phyloP scores from a whole-genome alignment of 2,888 invertebrate genomes.

The Drosophila hamatofila region DNA sequence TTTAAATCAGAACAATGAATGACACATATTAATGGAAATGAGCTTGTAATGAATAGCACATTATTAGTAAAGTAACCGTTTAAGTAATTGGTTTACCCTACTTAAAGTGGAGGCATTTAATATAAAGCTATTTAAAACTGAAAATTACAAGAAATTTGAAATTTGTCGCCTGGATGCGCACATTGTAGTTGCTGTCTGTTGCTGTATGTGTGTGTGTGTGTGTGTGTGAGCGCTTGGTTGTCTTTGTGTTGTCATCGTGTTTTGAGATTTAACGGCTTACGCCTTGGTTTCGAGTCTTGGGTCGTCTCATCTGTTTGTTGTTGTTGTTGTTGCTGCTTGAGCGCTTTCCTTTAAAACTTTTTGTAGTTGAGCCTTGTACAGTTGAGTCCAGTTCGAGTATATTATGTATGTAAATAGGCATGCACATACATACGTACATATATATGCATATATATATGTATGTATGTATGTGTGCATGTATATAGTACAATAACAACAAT shows the following conservation, averaged over 20 bases:
- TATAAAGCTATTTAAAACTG: not conserved
- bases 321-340: constrained; percentile 17
- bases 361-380: constrained; percentile 63
- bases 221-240: constrained; percentile 21
- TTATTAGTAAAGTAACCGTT: too few species aligned
- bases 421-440: not conserved
- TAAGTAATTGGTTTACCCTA: too few species aligned
- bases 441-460: constrained; percentile 49
- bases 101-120: too few species aligned
- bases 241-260: constrained; percentile 56
- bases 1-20: not conserved
- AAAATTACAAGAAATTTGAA: not conserved
- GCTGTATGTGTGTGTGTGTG: not conserved
- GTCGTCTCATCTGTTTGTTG: constrained; percentile 31
- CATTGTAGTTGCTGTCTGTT: constrained; percentile 4
- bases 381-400: constrained; percentile 63
- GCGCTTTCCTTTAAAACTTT: constrained; percentile 24
- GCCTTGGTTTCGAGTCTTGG: constrained; percentile 29
- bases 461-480: not conserved
- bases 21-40: not conserved
- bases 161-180: constrained; percentile 17
- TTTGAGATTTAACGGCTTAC: constrained; percentile 60
- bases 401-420: constrained; percentile 69
- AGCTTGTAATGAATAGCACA: not conserved
- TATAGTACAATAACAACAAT: constrained; percentile 20